Evolutionary conservation across 2,797 vertebrate genomes (phyloP).

Genomic region (Lemur catta): DNA sequence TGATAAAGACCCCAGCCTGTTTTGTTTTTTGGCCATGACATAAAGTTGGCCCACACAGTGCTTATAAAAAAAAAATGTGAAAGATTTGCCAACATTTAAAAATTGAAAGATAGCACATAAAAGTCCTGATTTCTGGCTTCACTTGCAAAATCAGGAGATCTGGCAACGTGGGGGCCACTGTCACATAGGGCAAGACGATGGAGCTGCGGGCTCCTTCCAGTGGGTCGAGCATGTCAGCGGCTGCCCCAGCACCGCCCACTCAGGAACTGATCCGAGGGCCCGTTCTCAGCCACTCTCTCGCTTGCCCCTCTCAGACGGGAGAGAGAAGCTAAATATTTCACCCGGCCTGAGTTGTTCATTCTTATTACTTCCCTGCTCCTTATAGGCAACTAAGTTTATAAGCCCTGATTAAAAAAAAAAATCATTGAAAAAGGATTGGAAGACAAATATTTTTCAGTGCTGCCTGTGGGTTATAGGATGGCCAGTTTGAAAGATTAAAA

Average conservation of each 20-base stretch:
- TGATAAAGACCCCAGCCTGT: not conserved
- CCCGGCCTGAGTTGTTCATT: not conserved
- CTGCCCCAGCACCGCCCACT: not conserved
- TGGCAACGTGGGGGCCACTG: not conserved
- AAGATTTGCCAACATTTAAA: not conserved
- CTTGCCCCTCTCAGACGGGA: not conserved
- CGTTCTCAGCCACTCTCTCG: not conserved
- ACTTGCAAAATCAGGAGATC: not conserved
- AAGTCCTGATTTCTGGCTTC: not conserved
- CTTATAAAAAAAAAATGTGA: not conserved
- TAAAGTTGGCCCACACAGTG: not conserved
- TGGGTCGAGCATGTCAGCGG: not conserved
- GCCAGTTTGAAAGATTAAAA: not conserved
- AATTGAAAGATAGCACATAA: not conserved
- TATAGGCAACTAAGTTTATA: not conserved
- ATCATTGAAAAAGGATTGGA: not conserved
- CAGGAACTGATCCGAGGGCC: rapidly evolving
- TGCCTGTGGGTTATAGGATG: not conserved
- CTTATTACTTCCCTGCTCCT: not conserved
- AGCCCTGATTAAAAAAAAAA: not conserved
- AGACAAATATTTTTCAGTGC: not conserved
- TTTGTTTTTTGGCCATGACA: not conserved
- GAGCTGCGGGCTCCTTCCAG: too few relatives aligned
- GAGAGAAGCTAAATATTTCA: not conserved
- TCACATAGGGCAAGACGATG: rapidly evolving